A percentile compares a stretch with the other conserved stretches of the same genome.
phyloP scores from a whole-genome alignment of 2,888 invertebrate species.

The Dolomedes plantarius region DNA sequence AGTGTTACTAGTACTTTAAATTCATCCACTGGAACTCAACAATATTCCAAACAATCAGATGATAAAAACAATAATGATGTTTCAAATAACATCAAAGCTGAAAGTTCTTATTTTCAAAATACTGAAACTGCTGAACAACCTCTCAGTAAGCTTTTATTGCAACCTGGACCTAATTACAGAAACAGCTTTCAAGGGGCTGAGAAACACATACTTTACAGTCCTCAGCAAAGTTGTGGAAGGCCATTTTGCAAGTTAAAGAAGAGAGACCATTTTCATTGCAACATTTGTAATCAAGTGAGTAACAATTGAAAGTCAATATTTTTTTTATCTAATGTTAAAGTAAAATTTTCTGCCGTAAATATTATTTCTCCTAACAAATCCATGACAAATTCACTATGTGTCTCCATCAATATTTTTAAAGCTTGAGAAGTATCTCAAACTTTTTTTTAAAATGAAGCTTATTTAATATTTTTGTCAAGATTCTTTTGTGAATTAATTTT shows the following conservation, averaged over 20 bases:
- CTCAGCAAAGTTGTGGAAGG: slow-evolving; percentile 83
- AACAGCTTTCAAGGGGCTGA: slow-evolving; percentile 71
- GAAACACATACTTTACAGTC: slow-evolving; percentile 80
- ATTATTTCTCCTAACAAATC: too few species aligned
- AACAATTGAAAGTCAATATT: background rate
- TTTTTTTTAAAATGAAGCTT: too few species aligned
- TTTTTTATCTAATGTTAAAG: too few species aligned
- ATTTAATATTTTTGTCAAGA: too few species aligned
- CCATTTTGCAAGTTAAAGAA: slow-evolving; percentile 88
- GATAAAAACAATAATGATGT: slow-evolving; percentile 59
- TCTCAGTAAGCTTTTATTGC: slow-evolving; percentile 69
- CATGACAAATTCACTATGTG: too few species aligned
- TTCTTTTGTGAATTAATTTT: too few species aligned
- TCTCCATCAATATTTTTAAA: too few species aligned
- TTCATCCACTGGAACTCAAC: slow-evolving; percentile 37
- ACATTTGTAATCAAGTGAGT: slow-evolving; percentile 84
- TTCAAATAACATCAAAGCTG: slow-evolving; percentile 38
- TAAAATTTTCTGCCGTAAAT: too few species aligned
- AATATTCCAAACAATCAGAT: slow-evolving; percentile 47
- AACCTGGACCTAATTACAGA: slow-evolving; percentile 60
- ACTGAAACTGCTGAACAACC: slow-evolving; percentile 52
- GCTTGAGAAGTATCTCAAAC: too few species aligned
- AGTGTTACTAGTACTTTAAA: slow-evolving; percentile 29
- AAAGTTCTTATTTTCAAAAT: slow-evolving; percentile 38
- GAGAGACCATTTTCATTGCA: slow-evolving; percentile 87